Evolutionary conservation across 1,140 invertebrate species (phyloP).

Genomic region (Listronotus oregonensis): DNA sequence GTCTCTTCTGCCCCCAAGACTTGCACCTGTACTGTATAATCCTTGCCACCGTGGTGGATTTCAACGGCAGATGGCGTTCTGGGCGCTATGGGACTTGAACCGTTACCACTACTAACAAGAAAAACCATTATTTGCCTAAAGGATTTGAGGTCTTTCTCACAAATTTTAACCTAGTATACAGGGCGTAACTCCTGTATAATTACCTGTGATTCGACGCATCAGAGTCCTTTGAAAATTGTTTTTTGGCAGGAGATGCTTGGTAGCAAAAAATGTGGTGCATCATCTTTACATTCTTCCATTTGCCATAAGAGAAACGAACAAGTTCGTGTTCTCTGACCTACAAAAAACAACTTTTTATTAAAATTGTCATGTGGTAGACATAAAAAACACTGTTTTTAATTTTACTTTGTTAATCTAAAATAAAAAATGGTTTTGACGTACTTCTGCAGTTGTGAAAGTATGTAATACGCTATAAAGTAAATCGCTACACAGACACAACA

Average conservation of each 20-base stretch:
- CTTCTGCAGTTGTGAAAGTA: slow-evolving; percentile 80
- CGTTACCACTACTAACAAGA: slow-evolving; percentile 46
- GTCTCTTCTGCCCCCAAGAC: slow-evolving; percentile 81
- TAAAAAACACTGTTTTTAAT: too few species aligned
- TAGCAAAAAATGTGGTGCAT: slow-evolving; percentile 88
- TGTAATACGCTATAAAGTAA: slow-evolving; percentile 76
- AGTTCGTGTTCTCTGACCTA: slow-evolving; percentile 79
- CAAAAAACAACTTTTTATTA: too few species aligned
- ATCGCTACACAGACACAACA: slow-evolving; percentile 85
- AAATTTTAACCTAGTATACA: too few species aligned
- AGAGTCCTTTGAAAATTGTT: slow-evolving; percentile 74
- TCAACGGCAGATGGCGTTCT: slow-evolving; percentile 62
- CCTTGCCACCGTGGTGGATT: slow-evolving; percentile 69
- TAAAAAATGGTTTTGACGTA: too few species aligned
- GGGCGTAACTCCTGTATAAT: too few species aligned
- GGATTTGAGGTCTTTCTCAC: too few species aligned
- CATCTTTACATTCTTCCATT: slow-evolving; percentile 81
- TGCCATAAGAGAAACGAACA: slow-evolving; percentile 79
- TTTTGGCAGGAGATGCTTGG: slow-evolving; percentile 78
- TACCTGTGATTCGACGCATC: slow-evolving; percentile 48
- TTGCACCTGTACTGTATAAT: slow-evolving; percentile 72
- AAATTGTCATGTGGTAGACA: too few species aligned
- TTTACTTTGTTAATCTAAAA: too few species aligned
- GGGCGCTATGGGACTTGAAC: slow-evolving; percentile 53
- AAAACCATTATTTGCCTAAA: background rate